Conservation (phyloP, 1,140 invertebrate species). For the Metopolophium dirhodum region DNA sequence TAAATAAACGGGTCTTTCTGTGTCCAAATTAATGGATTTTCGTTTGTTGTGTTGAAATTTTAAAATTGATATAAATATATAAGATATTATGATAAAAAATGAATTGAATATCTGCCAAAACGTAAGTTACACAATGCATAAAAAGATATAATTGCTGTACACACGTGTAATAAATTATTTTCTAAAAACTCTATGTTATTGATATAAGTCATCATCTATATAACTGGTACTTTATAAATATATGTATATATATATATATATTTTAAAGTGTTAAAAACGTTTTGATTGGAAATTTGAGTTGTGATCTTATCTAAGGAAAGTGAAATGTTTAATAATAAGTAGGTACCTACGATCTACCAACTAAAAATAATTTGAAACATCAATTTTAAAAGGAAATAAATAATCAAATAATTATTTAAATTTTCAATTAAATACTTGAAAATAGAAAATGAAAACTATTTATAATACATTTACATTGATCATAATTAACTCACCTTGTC, state of each 20-base stretch:
- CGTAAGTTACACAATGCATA: background rate
- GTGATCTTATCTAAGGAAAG: background rate
- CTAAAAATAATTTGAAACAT: too few relatives aligned
- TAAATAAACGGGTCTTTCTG: background rate
- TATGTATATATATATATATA: background rate
- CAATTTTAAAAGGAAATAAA: too few relatives aligned
- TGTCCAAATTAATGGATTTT: background rate
- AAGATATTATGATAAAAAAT: too few relatives aligned
- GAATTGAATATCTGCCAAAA: constrained; percentile 3
- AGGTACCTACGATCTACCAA: too few relatives aligned
- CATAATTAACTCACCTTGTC: background rate
- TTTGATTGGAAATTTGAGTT: background rate
- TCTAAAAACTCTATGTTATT: background rate
- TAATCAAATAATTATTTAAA: too few relatives aligned
- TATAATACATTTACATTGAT: background rate
- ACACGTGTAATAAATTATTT: background rate
- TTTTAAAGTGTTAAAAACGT: background rate
- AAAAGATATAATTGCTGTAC: background rate
- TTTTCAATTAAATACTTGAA: background rate
- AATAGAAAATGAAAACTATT: background rate
- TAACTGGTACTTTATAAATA: background rate
- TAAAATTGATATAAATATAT: background rate
- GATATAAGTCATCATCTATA: background rate
- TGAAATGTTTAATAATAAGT: background rate
- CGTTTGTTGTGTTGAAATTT: background rate